Conservation (phyloP, 2,797 vertebrate species). For the Sebastiscus tertius region DNA sequence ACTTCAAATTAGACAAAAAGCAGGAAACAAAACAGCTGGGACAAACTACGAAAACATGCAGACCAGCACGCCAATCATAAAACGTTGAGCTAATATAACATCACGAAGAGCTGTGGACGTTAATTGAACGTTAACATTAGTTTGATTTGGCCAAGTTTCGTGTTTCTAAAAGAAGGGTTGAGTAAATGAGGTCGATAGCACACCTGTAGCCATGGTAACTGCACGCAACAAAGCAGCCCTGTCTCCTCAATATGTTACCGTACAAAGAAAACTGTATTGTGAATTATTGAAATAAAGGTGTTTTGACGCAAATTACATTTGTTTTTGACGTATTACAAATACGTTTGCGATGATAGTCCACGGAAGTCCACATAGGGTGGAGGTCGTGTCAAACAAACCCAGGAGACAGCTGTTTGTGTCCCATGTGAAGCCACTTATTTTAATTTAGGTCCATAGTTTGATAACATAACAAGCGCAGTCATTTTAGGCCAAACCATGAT, state of each 20-base stretch:
- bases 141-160: not conserved
- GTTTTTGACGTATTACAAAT: no score
- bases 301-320: fast-evolving
- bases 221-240: not conserved
- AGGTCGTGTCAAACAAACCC: no score
- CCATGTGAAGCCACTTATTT: no score
- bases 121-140: not conserved
- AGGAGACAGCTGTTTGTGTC: no score
- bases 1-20: not conserved
- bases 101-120: not conserved
- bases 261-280: no score
- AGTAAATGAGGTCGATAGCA: not conserved
- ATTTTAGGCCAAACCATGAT: no score
- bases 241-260: no score
- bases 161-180: not conserved
- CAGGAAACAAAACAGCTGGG: not conserved
- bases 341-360: fast-evolving
- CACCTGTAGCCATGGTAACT: not conserved
- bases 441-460: no score
- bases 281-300: no score
- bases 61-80: not conserved
- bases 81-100: not conserved
- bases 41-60: not conserved
- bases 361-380: no score
- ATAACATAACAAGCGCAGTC: no score